Evolutionary conservation across 2,797 vertebrate genomes (phyloP).

Genomic region (Onychomys arenicola): DNA sequence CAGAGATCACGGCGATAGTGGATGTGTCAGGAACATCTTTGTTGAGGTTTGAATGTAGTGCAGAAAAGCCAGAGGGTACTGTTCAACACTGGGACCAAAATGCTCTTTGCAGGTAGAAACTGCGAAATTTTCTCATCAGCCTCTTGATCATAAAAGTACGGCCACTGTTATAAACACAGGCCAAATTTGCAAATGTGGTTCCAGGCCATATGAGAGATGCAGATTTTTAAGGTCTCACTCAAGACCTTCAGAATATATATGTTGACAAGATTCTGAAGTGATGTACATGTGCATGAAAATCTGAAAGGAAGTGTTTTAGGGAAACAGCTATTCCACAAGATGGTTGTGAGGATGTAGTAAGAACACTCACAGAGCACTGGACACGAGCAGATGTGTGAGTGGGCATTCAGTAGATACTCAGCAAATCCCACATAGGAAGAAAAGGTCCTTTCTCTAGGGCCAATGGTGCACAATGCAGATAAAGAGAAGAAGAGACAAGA

Average conservation of each 20-base stretch:
- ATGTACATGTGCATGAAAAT: background rate
- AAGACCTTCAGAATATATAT: background rate
- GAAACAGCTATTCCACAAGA: background rate
- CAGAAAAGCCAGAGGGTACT: constrained; percentile 6
- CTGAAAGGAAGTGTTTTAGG: background rate
- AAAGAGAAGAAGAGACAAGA: constrained; percentile 6
- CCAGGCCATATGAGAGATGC: background rate
- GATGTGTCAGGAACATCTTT: background rate
- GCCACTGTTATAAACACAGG: background rate
- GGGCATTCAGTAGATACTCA: background rate
- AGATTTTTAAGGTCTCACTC: background rate
- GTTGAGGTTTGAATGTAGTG: background rate
- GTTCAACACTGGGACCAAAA: background rate
- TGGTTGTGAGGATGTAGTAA: background rate
- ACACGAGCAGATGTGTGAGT: background rate
- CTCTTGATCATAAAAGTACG: background rate
- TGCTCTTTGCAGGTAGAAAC: background rate
- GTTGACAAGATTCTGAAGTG: background rate
- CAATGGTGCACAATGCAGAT: background rate
- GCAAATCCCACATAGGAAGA: background rate
- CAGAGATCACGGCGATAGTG: background rate
- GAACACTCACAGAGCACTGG: background rate
- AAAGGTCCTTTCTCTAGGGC: background rate
- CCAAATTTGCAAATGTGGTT: background rate
- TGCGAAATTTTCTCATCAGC: background rate